These are phyloP conservation scores for Ctenodactylus gundi DNA, from an alignment of 2,113 vertebrate species.

Conservation along the genomic window DNA sequence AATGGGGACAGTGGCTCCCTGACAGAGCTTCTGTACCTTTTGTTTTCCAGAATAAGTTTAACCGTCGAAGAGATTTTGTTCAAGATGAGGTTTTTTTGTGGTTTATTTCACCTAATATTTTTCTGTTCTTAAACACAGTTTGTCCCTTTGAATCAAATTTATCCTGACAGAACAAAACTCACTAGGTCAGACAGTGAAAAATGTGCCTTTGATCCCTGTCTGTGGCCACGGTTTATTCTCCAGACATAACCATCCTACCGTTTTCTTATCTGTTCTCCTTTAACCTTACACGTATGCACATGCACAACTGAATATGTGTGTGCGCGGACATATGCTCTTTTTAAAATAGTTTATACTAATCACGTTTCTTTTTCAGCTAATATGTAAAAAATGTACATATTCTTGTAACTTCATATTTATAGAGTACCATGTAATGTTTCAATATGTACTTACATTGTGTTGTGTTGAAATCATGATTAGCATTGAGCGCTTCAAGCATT, in stretches of 20 bases:
- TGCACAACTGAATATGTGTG: not conserved
- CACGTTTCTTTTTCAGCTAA: not conserved
- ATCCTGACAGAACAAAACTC: not conserved
- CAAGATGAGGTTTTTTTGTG: not conserved
- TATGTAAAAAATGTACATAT: not conserved
- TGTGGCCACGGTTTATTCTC: no score
- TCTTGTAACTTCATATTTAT: not conserved
- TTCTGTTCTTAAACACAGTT: conserved; percentile 32
- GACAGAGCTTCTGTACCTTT: not conserved
- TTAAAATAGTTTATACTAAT: not conserved
- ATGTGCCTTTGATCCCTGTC: not conserved
- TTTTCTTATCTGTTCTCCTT: not conserved
- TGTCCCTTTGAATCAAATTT: not conserved
- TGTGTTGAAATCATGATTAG: not conserved
- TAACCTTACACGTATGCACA: not conserved
- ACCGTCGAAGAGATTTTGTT: not conserved
- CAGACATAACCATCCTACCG: not conserved
- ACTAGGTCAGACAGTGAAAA: not conserved
- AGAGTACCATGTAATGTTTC: not conserved
- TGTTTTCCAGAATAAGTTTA: conserved; percentile 35
- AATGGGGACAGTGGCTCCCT: not conserved
- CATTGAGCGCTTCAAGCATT: not conserved
- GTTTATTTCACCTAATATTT: not conserved
- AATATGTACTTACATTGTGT: not conserved
- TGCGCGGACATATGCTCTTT: not conserved